Percentiles rank a stretch among this genome's conserved stretches.
Conservation (phyloP, 2,888 invertebrate species). For the Trachelus stipa region DNA sequence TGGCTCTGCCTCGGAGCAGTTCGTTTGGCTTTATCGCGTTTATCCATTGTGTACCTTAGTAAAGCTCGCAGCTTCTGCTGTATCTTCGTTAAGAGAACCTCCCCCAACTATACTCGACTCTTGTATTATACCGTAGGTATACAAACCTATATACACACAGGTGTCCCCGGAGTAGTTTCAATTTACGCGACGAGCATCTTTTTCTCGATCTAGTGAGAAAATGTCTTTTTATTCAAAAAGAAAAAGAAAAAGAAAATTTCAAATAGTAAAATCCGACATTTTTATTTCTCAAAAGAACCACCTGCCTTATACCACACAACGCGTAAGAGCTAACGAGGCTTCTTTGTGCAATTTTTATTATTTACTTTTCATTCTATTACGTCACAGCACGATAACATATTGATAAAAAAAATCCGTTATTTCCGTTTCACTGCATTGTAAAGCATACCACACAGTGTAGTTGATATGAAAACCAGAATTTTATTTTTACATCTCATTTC, state of each 20-base stretch:
- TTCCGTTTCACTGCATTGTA: neutral
- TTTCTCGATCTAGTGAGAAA: neutral
- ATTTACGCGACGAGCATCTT: neutral
- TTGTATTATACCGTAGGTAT: neutral
- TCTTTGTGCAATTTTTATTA: neutral
- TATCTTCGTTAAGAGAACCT: neutral
- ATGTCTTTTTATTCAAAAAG: neutral
- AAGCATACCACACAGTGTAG: neutral
- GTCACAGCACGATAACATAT: neutral
- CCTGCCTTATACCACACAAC: neutral
- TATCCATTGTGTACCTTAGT: conserved; percentile 5
- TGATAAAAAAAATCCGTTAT: neutral
- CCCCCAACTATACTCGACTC: neutral
- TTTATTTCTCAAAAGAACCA: neutral
- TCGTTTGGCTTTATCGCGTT: conserved; percentile 8
- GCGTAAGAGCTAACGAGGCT: neutral
- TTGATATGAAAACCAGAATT: neutral
- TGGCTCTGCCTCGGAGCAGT: conserved; percentile 9
- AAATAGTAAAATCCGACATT: neutral
- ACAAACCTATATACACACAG: too few species aligned
- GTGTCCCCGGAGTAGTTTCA: too few species aligned
- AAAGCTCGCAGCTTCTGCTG: neutral
- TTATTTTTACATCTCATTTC: neutral
- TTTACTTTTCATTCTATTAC: neutral
- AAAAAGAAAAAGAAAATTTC: too few species aligned